Percentiles rank a stretch among this genome's conserved stretches.
Conservation (phyloP, 2,888 invertebrate genomes). For the Polia nebulosa region DNA sequence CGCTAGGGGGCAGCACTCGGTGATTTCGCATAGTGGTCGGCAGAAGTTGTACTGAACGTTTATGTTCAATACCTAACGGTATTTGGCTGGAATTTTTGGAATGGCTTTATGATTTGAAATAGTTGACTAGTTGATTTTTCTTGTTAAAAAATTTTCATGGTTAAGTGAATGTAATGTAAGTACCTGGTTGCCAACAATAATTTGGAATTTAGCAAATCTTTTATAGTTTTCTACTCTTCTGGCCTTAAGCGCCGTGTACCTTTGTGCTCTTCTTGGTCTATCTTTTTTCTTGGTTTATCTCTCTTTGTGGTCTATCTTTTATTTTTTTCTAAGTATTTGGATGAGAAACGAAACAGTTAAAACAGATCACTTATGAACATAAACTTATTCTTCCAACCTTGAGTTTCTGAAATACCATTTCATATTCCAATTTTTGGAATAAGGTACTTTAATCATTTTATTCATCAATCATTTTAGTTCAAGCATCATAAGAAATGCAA, state of each 20-base stretch:
- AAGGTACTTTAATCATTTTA: neutral
- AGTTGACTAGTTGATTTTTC: conserved; percentile 11
- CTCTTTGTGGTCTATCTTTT: too few relatives aligned
- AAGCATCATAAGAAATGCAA: conserved; percentile 15
- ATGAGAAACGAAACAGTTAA: too few relatives aligned
- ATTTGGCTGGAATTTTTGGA: conserved; percentile 40
- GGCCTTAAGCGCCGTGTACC: too few relatives aligned
- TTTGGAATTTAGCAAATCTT: too few relatives aligned
- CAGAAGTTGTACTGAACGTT: conserved; percentile 47
- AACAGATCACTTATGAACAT: too few relatives aligned
- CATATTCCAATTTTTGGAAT: too few relatives aligned
- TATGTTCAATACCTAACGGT: conserved; percentile 47
- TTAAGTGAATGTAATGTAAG: neutral
- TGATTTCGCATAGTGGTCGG: conserved; percentile 65
- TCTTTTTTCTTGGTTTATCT: too few relatives aligned
- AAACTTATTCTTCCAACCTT: neutral
- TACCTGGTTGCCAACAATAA: too few relatives aligned
- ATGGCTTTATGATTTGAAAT: conserved; percentile 23
- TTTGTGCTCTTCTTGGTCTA: too few relatives aligned
- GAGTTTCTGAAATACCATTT: neutral
- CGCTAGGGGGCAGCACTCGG: conserved; percentile 63
- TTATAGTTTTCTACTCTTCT: too few relatives aligned
- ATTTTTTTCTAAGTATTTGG: too few relatives aligned
- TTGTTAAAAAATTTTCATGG: too few relatives aligned
- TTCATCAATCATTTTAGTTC: neutral